Base-by-base conservation (phyloP, 2,113 vertebrate genomes). In the Turdus rufiventris region DNA sequence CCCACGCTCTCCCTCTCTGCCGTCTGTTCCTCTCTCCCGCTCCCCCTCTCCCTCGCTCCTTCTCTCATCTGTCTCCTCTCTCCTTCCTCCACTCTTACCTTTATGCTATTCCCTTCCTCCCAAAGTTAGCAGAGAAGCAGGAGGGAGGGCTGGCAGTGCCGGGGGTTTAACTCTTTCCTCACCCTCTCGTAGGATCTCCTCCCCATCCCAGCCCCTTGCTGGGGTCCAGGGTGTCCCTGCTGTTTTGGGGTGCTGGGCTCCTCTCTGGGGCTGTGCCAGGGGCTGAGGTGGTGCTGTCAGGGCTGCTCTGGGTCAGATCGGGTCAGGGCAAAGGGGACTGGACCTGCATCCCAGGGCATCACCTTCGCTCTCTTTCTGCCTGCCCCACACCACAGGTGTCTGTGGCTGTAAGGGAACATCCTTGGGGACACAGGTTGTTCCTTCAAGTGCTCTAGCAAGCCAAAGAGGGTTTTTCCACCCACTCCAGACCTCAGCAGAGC, bases 41-140 rank as follows among this genome's bases (percentile, higher is more conserved):
- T 95, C 91, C 85, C 76, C n/a, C 92, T 86, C 90, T 84, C 63
- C 33, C 91, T 82, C 20, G 60, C 53, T 88, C 74, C 87, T 77
- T 96, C 88, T 95, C 91, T 91, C 85, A 92, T 93, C 91, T 93
- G 89, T 95, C 93, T 95, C 83, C 95, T 93, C 88, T 87, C 94
- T 94, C 84, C 92, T 92, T 93, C 89, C 86, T 94, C 95, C 91
- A 85, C 88, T 93, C 89, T 89, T 88, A 88, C 85, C 90, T 96
- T 94, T 94, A 85, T 92, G 81, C 93, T 92, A 94, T 94, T 97
- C 93, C 88, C 96, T 94, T 88, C 96, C 95, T 95, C 95, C 96
- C 88, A 96, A 95, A 96, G 87, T 96, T 94, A 87, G 88, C 85
- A 91, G 93, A 87, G 83, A 90, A 88, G 91, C 91, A 14, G 61